A percentile compares a stretch with the other conserved stretches of the same genome.
phyloP scores from a whole-genome alignment of 2,113 vertebrate species.

The Aegotheles bennettii region DNA sequence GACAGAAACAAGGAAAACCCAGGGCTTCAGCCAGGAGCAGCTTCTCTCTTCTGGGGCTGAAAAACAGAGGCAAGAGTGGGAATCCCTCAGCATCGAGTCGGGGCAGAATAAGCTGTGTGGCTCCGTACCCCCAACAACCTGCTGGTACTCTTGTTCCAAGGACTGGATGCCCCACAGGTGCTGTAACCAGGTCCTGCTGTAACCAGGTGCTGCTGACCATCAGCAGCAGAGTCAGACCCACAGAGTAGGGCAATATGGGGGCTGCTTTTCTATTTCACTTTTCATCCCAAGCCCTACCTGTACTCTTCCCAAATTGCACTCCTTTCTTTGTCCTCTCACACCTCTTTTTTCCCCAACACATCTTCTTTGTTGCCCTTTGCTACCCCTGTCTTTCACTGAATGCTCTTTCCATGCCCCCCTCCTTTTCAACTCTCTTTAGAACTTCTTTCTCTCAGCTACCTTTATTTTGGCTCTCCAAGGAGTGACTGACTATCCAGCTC shows the following conservation, averaged over 20 bases:
- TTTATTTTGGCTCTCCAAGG: neutral
- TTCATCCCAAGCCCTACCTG: neutral
- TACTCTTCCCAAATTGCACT: neutral
- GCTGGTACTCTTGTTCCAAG: neutral
- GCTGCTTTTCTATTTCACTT: neutral
- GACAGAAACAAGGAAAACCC: neutral
- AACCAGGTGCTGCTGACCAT: neutral
- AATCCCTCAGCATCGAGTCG: fast-evolving
- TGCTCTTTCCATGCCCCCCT: fast-evolving
- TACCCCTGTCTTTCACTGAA: neutral
- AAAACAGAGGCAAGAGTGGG: neutral
- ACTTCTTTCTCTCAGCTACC: neutral
- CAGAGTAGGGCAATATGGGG: neutral
- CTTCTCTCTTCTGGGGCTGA: neutral
- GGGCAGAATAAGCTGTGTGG: neutral
- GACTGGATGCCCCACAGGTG: neutral
- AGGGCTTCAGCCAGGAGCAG: neutral
- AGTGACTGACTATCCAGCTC: neutral
- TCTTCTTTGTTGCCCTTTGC: neutral
- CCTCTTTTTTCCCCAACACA: neutral
- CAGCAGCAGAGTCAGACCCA: neutral
- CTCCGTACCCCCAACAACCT: fast-evolving
- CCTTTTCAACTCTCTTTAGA: neutral
- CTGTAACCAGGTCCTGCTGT: neutral
- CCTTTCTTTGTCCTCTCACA: neutral